phyloP scores from a whole-genome alignment of 2,113 vertebrate genomes.

The Gambusia holbrooki region DNA sequence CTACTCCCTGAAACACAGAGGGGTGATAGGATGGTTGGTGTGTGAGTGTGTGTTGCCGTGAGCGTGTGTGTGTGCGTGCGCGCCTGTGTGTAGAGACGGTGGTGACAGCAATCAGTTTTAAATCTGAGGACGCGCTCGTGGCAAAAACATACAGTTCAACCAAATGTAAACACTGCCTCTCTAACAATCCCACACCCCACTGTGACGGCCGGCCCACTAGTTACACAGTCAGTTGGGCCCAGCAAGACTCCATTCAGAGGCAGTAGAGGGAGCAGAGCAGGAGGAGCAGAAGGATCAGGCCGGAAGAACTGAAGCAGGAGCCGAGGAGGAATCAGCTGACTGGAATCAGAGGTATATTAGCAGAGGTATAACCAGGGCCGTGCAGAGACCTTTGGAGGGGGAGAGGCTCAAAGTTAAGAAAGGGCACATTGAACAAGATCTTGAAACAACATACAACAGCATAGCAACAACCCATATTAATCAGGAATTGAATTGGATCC shows the following conservation, averaged over 20 bases:
- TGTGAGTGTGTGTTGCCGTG: constrained; percentile 11
- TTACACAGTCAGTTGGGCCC: constrained; percentile 91
- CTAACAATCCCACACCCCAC: constrained; percentile 71
- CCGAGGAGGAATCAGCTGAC: constrained; percentile 25
- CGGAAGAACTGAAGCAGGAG: not conserved
- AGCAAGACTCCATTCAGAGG: constrained; percentile 87
- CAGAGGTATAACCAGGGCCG: not conserved
- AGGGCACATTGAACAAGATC: not conserved
- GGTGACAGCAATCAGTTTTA: constrained; percentile 37
- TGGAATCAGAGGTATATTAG: constrained; percentile 38
- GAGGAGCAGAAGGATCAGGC: constrained; percentile 26
- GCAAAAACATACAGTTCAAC: constrained; percentile 33
- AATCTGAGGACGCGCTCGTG: constrained; percentile 31
- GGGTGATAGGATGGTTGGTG: constrained; percentile 23
- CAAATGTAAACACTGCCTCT: constrained; percentile 56
- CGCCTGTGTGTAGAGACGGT: constrained; percentile 16
- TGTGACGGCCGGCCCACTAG: constrained; percentile 88
- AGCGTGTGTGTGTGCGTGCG: not conserved
- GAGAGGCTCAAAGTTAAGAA: no score
- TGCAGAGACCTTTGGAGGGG: no score
- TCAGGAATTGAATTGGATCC: no score
- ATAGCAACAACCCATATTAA: no score
- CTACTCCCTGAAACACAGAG: constrained; percentile 73
- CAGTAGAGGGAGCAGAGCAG: constrained; percentile 46
- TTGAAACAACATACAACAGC: no score